Evolutionary conservation across 2,888 invertebrate species (phyloP), one percentile per base, ranked within the genome.

Genomic region (Gnatocerus cornutus): DNA sequence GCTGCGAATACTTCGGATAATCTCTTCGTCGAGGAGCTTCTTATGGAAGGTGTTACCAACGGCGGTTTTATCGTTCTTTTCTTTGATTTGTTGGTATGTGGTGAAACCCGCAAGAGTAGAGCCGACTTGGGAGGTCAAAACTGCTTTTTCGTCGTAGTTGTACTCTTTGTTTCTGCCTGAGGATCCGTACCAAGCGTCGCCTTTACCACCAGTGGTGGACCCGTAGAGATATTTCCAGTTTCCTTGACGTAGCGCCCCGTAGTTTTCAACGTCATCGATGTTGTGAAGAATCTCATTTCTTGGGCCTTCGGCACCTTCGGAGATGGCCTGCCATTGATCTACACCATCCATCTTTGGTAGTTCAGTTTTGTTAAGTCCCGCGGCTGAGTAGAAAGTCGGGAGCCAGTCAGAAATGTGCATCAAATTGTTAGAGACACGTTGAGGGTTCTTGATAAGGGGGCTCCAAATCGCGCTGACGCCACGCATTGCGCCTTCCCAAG

Each of bases 401-500:
- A 92, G 77, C 92, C 92, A 92, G 80, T 92, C 92, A 12, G 88
- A 86, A 48, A 92, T 88, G 78, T 92, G 91, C 82, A 92, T 87
- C 78, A 92, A 79, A 69, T 89, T 86, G 68, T 88, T 86, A 1
- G 88, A 88, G 5, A 90, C 88, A 52, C 89, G 84, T 69, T 88
- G 87, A 6, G 86, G 85, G 69, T 87, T 84, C 53, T 89, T 85
- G 53, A 89, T 82, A 43, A 86, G 79, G 0, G 90, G 89, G 77
- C 90, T 90, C 91, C 91, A 91, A 37, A 92, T 82, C n/a, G 90
- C 87, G 0, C 90, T 89, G 0, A 88, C 87, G 5, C 89, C 89
- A 68, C 91, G 84, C 7, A 90, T 88, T 0, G 90, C 92, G 5
- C 93, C 93, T 84, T 93, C 93, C 89, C 90, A 93, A 0, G 91